These are phyloP conservation scores for Pachycephus smyrnensis DNA, from an alignment of 2,888 invertebrate genomes.

Conservation along the genomic window DNA sequence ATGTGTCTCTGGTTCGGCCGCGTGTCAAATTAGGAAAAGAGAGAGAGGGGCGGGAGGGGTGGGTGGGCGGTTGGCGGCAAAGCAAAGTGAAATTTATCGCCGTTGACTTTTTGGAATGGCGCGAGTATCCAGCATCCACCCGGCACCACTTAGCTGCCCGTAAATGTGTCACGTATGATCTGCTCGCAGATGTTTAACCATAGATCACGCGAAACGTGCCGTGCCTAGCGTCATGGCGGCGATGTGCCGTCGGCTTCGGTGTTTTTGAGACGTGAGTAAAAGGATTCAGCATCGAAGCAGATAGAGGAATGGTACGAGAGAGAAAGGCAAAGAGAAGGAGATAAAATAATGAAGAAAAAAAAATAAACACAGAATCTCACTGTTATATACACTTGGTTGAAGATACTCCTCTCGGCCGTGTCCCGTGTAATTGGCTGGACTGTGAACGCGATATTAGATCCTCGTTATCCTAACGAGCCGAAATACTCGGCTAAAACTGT, in stretches of 20 bases:
- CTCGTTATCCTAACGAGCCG: conserved; percentile 66
- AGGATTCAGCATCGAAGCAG: not conserved
- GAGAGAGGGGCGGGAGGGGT: conserved; percentile 19
- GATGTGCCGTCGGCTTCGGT: not conserved
- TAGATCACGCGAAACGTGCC: conserved; percentile 53
- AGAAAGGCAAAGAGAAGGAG: conserved; percentile 6
- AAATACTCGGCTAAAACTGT: conserved; percentile 54
- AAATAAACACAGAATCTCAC: not conserved
- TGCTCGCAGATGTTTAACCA: conserved; percentile 59
- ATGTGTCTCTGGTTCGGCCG: conserved; percentile 30
- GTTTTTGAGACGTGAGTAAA: not conserved
- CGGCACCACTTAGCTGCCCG: conserved; percentile 60
- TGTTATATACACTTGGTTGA: not conserved
- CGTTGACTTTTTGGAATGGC: conserved; percentile 47
- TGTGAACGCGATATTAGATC: conserved; percentile 65
- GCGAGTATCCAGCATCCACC: conserved; percentile 32
- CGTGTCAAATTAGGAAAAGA: conserved; percentile 43
- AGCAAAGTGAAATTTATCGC: conserved; percentile 54
- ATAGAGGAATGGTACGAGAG: not conserved
- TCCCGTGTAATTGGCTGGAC: conserved; percentile 62
- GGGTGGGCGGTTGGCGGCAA: conserved; percentile 7
- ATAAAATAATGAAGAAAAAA: not conserved
- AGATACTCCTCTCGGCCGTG: conserved; percentile 37
- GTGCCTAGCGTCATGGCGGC: not conserved
- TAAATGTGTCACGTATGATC: conserved; percentile 64